A percentile compares a stretch with the other conserved stretches of the same genome.
Conservation (phyloP, 2,888 invertebrate genomes). For the Ligdia adustata region DNA sequence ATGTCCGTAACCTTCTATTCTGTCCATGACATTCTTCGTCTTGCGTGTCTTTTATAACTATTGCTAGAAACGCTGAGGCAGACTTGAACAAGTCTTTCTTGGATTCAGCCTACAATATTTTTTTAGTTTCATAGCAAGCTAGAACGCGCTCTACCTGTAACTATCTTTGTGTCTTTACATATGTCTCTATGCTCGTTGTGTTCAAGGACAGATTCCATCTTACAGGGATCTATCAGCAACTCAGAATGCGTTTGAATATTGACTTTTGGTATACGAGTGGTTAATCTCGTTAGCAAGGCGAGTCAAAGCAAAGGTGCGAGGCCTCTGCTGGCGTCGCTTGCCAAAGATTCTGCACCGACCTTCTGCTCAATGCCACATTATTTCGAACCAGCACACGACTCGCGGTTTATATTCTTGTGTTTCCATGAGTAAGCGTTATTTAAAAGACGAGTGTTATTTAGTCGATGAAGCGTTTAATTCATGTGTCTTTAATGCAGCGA, state of each 20-base stretch:
- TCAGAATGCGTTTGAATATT: not conserved
- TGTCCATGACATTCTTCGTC: too few relatives aligned
- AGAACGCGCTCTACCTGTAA: too few relatives aligned
- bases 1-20: too few relatives aligned
- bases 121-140: too few relatives aligned
- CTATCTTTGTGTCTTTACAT: too few relatives aligned
- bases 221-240: not conserved
- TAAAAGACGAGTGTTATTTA: constrained; percentile 3
- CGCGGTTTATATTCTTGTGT: constrained; percentile 25
- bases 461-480: not conserved
- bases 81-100: too few relatives aligned
- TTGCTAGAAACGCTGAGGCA: too few relatives aligned
- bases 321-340: constrained; percentile 75
- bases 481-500: not conserved
- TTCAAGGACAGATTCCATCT: too few relatives aligned
- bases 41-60: too few relatives aligned
- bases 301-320: constrained; percentile 45
- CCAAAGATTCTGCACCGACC: constrained; percentile 85
- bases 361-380: constrained; percentile 75
- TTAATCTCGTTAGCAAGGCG: constrained; percentile 35
- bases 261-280: not conserved
- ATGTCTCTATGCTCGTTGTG: too few relatives aligned
- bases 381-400: constrained; percentile 50
- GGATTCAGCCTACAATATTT: too few relatives aligned
- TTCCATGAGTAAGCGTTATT: constrained; percentile 32